These are phyloP conservation scores for Physella acuta DNA, from an alignment of 1,140 invertebrate species.

Conservation along the genomic window DNA sequence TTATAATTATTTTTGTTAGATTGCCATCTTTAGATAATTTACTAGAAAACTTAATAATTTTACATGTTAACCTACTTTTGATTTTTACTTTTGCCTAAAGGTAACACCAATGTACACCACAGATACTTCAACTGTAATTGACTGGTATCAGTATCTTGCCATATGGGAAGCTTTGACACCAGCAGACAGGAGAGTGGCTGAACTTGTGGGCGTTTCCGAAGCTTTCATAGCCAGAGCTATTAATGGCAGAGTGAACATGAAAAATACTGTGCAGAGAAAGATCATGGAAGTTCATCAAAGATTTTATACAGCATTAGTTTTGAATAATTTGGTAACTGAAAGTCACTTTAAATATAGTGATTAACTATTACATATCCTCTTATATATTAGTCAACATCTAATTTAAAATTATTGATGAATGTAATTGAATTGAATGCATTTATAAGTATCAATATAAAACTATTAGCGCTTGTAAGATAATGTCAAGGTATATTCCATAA, in stretches of 20 bases:
- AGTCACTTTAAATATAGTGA: too few relatives aligned
- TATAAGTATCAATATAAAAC: too few relatives aligned
- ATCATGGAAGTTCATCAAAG: slow-evolving; percentile 65
- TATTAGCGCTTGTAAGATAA: too few relatives aligned
- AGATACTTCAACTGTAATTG: slow-evolving; percentile 73
- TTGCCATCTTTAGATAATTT: not conserved
- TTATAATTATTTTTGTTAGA: not conserved
- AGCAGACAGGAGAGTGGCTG: slow-evolving; percentile 81
- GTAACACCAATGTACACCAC: slow-evolving; percentile 80
- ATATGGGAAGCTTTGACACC: slow-evolving; percentile 81
- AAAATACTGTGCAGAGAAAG: slow-evolving; percentile 61
- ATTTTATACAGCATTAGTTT: slow-evolving; percentile 88
- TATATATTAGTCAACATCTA: too few relatives aligned
- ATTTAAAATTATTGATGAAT: too few relatives aligned
- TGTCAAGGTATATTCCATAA: too few relatives aligned
- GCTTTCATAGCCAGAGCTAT: slow-evolving; percentile 81
- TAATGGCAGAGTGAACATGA: slow-evolving; percentile 68
- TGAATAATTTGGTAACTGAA: slow-evolving; percentile 83
- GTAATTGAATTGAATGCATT: too few relatives aligned
- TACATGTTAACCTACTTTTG: too few relatives aligned
- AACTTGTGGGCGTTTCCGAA: slow-evolving; percentile 88
- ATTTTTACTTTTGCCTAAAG: slow-evolving; percentile 48
- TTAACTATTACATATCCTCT: too few relatives aligned
- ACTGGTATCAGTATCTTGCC: slow-evolving; percentile 85
- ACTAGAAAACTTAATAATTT: too few relatives aligned